Evolutionary conservation across 2,797 vertebrate genomes (phyloP).

Genomic region (Hephaestus fuliginosus): DNA sequence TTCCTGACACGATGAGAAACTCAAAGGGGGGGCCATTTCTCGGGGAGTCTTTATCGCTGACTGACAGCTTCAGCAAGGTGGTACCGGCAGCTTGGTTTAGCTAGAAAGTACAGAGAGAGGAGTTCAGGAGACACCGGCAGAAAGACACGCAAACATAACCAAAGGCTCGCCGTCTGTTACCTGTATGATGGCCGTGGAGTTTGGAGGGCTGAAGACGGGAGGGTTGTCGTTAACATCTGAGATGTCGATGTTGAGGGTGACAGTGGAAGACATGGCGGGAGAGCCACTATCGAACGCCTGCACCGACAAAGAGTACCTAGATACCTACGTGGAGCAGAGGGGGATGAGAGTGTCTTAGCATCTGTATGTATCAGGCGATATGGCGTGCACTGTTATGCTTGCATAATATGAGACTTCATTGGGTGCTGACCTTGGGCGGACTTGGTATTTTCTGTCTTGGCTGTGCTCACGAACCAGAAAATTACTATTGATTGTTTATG

Average conservation of each 20-base stretch:
- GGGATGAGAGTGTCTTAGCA: not conserved
- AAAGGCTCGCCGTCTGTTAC: constrained; percentile 69
- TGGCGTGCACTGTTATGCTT: constrained; percentile 3
- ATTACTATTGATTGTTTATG: constrained; percentile 70
- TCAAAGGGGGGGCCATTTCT: constrained; percentile 94
- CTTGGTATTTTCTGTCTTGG: constrained; percentile 34
- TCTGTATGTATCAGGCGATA: constrained; percentile 49
- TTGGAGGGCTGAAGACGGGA: constrained; percentile 91
- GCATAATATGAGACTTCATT: constrained; percentile 53
- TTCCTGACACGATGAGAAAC: constrained; percentile 91
- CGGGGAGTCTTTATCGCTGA: constrained; percentile 93
- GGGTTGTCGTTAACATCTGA: constrained; percentile 97
- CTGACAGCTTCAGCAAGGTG: constrained; percentile 89
- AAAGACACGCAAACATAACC: not conserved
- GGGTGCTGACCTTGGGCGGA: constrained; percentile 58
- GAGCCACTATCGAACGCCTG: constrained; percentile 96
- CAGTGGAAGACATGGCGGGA: constrained; percentile 91
- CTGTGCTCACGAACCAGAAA: constrained; percentile 69
- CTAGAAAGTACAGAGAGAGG: constrained; percentile 73
- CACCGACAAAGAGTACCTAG: constrained; percentile 93
- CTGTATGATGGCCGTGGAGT: constrained; percentile 94
- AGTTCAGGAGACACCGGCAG: not conserved
- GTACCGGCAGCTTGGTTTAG: constrained; percentile 92
- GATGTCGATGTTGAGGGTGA: constrained; percentile 94
- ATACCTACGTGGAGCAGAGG: constrained; percentile 82